Evolutionary conservation across 2,113 vertebrate genomes (phyloP), one percentile per base, ranked within the genome.

Genomic region (Hippocampus abdominalis): DNA sequence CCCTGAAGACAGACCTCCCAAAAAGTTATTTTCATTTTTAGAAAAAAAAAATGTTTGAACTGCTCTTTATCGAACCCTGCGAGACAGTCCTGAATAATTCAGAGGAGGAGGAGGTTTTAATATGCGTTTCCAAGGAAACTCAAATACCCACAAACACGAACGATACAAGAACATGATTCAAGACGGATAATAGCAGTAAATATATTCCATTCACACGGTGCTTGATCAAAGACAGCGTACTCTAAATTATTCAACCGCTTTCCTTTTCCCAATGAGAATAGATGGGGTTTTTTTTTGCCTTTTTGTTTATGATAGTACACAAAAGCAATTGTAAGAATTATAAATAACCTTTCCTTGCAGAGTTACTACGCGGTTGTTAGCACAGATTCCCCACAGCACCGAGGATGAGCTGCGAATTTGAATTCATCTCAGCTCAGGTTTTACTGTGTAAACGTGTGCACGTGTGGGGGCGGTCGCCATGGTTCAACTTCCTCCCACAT

Each of bases 81-180:
- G 82, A 86, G 70, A 85, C 71, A 56, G 71, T 78, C 69, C 63
- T 87, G 80, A 91, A 92, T 92, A 85, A 92, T 88, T 88, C 71
- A 91, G 67, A 73, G 57, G 57, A 23, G 57, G 57, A 23, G 46
- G 76, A 79, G 42, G 76, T 68, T 73, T 82, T 79, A 78, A 82
- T 79, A 69, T 56, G 69, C 0, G 82, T 91, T 91, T 81, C 87
- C 84, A 87, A 76, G 88, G 85, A 86, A 88, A 92, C 87, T 60
- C 68, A 67, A 70, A 73, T 57, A 64, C 72, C 72, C 8, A 53
- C 25, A 75, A 60, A 72, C 74, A 80, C 71, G 77, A 81, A 74
- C 69, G 56, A 66, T 69, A 79, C 68, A 71, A 69, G 61, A 71
- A 81, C 39, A 61, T 63, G 70, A 81, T 70, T 79, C 74, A 76